These are phyloP conservation scores for Anabacerthia variegaticeps DNA, from an alignment of 2,797 vertebrate genomes.

Conservation along the genomic window DNA sequence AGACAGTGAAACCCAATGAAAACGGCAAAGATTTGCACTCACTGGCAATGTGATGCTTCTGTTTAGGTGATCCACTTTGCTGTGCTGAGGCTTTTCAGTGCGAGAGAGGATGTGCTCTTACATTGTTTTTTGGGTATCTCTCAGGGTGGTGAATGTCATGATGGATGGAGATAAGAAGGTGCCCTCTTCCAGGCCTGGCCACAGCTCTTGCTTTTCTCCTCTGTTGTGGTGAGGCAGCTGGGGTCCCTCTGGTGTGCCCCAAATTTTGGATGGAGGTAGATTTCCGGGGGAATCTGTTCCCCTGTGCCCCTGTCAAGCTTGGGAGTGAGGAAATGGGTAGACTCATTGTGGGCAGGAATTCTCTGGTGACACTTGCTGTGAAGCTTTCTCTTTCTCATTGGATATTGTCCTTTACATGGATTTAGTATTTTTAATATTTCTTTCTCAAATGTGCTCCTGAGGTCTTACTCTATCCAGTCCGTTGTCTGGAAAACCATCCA, in stretches of 20 bases:
- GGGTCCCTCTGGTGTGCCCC: not conserved
- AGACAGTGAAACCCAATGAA: not conserved
- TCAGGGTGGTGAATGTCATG: not conserved
- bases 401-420: not conserved
- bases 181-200: not conserved
- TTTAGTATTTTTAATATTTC: not conserved
- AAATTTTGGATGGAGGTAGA: not conserved
- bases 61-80: not conserved
- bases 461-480: not conserved
- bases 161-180: not conserved
- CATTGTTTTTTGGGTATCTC: not conserved
- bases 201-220: not conserved
- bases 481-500: not conserved
- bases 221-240: not conserved
- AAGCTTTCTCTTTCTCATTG: not conserved
- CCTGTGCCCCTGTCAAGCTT: not conserved
- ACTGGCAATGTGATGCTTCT: not conserved
- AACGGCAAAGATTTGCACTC: fast-evolving
- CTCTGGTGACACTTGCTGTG: not conserved
- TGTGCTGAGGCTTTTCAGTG: not conserved
- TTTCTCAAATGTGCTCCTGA: not conserved
- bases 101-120: not conserved
- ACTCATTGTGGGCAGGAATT: not conserved
- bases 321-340: not conserved
- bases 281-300: not conserved